Evolutionary conservation across 2,113 vertebrate genomes (phyloP).

Genomic region (Irena cyanogastra): DNA sequence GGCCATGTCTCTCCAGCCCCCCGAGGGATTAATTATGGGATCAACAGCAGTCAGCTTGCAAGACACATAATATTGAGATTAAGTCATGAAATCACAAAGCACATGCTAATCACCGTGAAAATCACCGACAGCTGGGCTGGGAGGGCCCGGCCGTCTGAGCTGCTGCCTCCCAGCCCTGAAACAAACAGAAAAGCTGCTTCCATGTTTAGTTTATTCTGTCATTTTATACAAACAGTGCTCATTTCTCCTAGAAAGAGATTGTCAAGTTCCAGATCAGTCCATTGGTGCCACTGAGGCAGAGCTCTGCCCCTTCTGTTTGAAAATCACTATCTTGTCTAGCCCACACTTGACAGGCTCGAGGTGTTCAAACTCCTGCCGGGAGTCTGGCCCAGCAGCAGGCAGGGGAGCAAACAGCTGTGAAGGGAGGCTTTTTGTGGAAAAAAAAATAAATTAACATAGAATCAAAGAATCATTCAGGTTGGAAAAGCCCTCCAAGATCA

Average conservation of each 20-base stretch:
- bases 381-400: neutral
- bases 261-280: neutral
- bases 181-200: neutral
- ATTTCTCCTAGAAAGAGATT: neutral
- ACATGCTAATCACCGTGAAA: neutral
- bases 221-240: neutral
- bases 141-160: neutral
- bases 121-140: neutral
- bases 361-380: neutral
- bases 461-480: neutral
- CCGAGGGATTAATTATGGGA: neutral
- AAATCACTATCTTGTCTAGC: neutral
- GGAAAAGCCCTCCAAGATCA: neutral
- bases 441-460: neutral
- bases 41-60: neutral
- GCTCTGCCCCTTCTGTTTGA: neutral
- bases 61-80: neutral
- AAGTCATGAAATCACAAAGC: neutral
- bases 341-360: neutral
- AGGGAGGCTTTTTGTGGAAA: fast-evolving
- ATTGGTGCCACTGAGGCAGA: neutral
- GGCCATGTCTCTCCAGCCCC: fast-evolving
- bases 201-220: neutral
- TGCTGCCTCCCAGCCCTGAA: neutral
- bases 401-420: neutral